These are phyloP conservation scores for Agonum fuliginosum DNA, from an alignment of 2,888 invertebrate genomes.

Conservation along the genomic window DNA sequence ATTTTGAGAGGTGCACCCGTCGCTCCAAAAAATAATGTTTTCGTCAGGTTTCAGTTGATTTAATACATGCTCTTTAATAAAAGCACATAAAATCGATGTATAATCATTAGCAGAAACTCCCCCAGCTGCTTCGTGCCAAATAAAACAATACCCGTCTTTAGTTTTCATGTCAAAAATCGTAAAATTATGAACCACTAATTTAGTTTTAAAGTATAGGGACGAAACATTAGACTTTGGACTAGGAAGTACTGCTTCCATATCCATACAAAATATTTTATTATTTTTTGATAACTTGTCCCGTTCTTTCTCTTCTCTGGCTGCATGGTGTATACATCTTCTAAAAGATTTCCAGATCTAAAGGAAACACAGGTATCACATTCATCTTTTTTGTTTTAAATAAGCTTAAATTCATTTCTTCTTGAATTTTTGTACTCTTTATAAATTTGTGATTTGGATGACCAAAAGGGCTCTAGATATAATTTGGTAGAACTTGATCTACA, in stretches of 20 bases:
- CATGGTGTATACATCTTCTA: constrained; percentile 27
- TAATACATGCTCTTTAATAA: constrained; percentile 9
- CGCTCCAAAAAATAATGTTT: constrained; percentile 60
- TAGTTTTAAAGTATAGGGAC: constrained; percentile 60
- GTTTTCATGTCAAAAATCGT: constrained; percentile 60
- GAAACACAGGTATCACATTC: constrained; percentile 57
- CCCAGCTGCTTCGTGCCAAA: constrained; percentile 58
- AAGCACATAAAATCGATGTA: constrained; percentile 44
- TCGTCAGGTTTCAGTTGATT: background rate
- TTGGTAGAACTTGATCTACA: constrained; percentile 9
- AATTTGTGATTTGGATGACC: background rate
- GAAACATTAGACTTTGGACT: constrained; percentile 54
- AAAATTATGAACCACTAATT: constrained; percentile 60
- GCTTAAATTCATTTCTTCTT: constrained; percentile 50
- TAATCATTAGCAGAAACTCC: constrained; percentile 55
- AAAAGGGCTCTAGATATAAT: background rate
- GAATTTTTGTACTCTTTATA: background rate
- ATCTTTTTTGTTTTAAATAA: constrained; percentile 57
- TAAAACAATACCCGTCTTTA: constrained; percentile 59
- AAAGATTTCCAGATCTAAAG: constrained; percentile 14
- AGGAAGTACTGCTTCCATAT: constrained; percentile 54
- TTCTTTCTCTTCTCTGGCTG: constrained; percentile 42
- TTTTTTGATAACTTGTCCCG: constrained; percentile 38
- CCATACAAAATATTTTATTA: constrained; percentile 32
- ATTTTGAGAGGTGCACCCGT: constrained; percentile 61